Conservation (phyloP, 2,113 vertebrate species). For the Dolichallabes microphthalmus region DNA sequence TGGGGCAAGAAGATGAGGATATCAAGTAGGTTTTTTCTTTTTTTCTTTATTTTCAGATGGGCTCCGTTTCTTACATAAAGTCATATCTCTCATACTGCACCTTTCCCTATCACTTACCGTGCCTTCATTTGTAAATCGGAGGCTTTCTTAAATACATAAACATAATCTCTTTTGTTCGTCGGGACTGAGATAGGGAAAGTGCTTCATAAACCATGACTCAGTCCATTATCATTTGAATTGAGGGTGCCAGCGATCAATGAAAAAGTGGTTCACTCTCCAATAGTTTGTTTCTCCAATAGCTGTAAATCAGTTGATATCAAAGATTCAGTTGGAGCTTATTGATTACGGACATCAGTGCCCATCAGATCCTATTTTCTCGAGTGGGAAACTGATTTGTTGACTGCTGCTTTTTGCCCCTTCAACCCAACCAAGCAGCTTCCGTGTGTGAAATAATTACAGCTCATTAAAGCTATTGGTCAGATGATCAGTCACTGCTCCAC, state of each 20-base stretch:
- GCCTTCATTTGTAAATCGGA: neutral
- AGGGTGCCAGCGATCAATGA: neutral
- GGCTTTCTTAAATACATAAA: neutral
- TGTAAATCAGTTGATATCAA: neutral
- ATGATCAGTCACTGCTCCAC: conserved; percentile 37
- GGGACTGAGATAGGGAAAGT: neutral
- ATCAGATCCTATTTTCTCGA: conserved; percentile 33
- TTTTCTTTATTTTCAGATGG: conserved; percentile 55
- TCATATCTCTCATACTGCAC: conserved; percentile 32
- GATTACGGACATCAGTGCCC: neutral
- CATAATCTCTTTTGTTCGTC: neutral
- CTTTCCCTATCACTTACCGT: neutral
- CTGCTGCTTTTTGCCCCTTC: conserved; percentile 27
- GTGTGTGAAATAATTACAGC: conserved; percentile 70
- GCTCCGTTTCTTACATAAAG: conserved; percentile 39
- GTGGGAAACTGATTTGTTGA: conserved; percentile 42
- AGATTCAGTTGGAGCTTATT: neutral
- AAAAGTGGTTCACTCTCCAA: neutral
- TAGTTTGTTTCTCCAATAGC: neutral
- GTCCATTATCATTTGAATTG: neutral
- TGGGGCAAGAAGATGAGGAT: conserved; percentile 46
- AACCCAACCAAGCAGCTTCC: conserved; percentile 50
- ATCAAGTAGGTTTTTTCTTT: conserved; percentile 58
- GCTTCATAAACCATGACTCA: neutral
- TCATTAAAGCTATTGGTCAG: conserved; percentile 69